These are phyloP conservation scores for Pyrocephalus nanus DNA, from an alignment of 2,797 vertebrate species.

Conservation along the genomic window DNA sequence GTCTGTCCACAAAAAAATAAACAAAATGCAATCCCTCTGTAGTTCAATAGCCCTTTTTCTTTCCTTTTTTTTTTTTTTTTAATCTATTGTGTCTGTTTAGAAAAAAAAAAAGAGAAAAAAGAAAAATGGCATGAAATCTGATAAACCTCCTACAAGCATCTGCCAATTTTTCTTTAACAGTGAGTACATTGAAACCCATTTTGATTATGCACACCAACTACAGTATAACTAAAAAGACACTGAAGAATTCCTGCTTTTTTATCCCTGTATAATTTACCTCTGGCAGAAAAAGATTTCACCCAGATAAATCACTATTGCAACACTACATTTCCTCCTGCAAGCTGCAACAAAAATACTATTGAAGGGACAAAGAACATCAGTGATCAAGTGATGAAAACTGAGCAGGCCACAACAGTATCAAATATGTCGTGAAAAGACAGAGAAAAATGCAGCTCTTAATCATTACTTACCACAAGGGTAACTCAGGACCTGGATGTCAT, in stretches of 20 bases:
- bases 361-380: constrained; percentile 28
- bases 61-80: background rate
- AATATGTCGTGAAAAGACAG: constrained; percentile 59
- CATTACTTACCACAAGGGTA: constrained; percentile 96
- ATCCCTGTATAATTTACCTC: background rate
- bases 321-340: background rate
- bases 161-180: background rate
- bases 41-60: background rate
- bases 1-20: background rate
- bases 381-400: constrained; percentile 53
- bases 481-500: constrained; percentile 98
- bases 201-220: background rate
- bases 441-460: constrained; percentile 73
- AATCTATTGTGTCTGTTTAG: background rate
- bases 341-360: constrained; percentile 35
- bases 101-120: background rate
- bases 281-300: background rate
- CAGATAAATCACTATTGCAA: constrained; percentile 19
- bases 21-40: background rate
- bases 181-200: background rate
- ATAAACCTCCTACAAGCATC: background rate
- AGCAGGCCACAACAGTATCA: constrained; percentile 44
- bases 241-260: background rate
- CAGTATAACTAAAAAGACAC: background rate
- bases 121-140: background rate